Percentiles rank a stretch among this genome's conserved stretches.
phyloP scores from a whole-genome alignment of 2,888 invertebrate genomes.

The Operophtera brumata region DNA sequence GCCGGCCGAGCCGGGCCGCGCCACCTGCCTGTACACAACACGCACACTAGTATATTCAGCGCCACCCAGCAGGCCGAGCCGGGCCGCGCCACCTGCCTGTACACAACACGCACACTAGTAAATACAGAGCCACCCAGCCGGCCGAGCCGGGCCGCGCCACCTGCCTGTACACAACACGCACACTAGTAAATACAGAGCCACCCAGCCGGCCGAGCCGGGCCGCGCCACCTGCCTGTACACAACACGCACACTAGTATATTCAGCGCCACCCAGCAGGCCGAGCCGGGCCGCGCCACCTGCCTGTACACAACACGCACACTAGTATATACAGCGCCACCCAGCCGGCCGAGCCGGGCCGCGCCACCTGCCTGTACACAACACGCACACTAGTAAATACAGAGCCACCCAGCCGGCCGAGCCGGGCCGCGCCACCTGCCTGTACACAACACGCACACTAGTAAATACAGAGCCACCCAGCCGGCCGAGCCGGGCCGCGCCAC shows the following conservation, averaged over 20 bases:
- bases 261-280: constrained; percentile 96
- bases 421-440: constrained; percentile 83
- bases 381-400: neutral
- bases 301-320: constrained; percentile 88
- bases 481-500: constrained; percentile 94
- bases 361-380: constrained; percentile 47
- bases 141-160: constrained; percentile 94
- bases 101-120: neutral
- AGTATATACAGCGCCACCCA: constrained; percentile 96
- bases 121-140: constrained; percentile 90
- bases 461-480: constrained; percentile 90
- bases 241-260: constrained; percentile 97
- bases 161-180: constrained; percentile 16
- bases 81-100: constrained; percentile 83
- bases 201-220: constrained; percentile 98
- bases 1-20: constrained; percentile 96
- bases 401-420: constrained; percentile 98
- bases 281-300: constrained; percentile 90
- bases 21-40: constrained; percentile 77
- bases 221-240: constrained; percentile 76
- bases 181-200: constrained; percentile 68
- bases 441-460: neutral
- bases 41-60: too few species aligned
- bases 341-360: constrained; percentile 96
- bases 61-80: constrained; percentile 98